phyloP scores from a whole-genome alignment of 2,888 invertebrate genomes.

The Enchytraeus crypticus region DNA sequence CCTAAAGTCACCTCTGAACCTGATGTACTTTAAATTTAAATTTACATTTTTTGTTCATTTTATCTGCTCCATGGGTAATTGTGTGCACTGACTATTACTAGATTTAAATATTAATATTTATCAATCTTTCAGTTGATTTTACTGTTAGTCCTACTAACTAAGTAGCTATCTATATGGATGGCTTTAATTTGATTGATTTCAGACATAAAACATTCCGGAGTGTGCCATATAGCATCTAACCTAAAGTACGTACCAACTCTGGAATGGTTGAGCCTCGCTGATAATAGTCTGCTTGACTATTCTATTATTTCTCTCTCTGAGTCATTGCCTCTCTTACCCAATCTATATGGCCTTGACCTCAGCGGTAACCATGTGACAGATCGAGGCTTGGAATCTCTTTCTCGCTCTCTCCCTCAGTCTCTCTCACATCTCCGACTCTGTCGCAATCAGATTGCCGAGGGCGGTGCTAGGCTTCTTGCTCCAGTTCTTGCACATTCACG shows the following conservation, averaged over 20 bases:
- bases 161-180: too few species aligned
- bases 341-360: conserved; percentile 22
- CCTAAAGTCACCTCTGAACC: too few species aligned
- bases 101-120: too few species aligned
- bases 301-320: conserved; percentile 10
- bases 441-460: conserved; percentile 9
- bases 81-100: too few species aligned
- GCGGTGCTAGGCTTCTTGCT: conserved; percentile 1
- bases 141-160: too few species aligned
- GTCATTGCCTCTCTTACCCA: conserved; percentile 12
- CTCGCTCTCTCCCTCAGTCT: conserved; percentile 7
- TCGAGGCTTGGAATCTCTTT: conserved; percentile 13
- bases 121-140: too few species aligned
- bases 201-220: conserved; percentile 18
- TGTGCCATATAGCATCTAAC: conserved; percentile 10
- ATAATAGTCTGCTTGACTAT: conserved; percentile 21
- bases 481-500: conserved; percentile 18
- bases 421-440: conserved; percentile 10
- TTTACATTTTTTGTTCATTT: too few species aligned
- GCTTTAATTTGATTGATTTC: neutral
- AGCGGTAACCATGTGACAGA: conserved; percentile 21
- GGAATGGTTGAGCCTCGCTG: conserved; percentile 22
- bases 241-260: conserved; percentile 21
- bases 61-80: too few species aligned
- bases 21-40: too few species aligned